These are phyloP conservation scores for Contarinia nasturtii DNA, from an alignment of 1,140 invertebrate genomes.

Conservation along the genomic window DNA sequence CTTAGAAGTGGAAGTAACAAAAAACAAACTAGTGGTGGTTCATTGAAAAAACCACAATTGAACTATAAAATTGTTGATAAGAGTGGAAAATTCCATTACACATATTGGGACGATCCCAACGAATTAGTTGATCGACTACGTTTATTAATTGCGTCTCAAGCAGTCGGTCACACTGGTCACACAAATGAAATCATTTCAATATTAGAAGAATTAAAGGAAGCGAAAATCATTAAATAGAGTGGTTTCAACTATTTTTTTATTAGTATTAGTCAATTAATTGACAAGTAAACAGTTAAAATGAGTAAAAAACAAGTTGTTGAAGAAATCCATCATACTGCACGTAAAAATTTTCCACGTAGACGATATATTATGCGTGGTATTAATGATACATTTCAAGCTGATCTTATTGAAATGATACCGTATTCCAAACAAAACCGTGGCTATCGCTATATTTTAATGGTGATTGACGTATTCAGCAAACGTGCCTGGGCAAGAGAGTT, in stretches of 20 bases:
- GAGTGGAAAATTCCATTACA: slow-evolving; percentile 11
- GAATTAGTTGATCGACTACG: slow-evolving; percentile 18
- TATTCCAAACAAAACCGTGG: slow-evolving; percentile 19
- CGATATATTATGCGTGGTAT: slow-evolving; percentile 16
- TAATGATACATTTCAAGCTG: slow-evolving; percentile 24
- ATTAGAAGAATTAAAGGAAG: slow-evolving; percentile 5
- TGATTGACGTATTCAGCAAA: slow-evolving; percentile 28
- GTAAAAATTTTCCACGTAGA: slow-evolving; percentile 19
- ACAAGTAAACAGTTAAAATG: too few relatives aligned
- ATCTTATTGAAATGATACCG: slow-evolving; percentile 21
- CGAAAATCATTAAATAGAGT: slow-evolving; percentile 3
- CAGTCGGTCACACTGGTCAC: slow-evolving; percentile 15
- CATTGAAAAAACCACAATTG: too few relatives aligned
- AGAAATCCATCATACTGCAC: slow-evolving; percentile 19
- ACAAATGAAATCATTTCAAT: slow-evolving; percentile 21
- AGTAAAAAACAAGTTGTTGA: slow-evolving; percentile 9
- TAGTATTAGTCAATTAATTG: too few relatives aligned
- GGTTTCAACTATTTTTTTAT: too few relatives aligned
- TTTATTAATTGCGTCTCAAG: slow-evolving; percentile 16
- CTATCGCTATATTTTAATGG: slow-evolving; percentile 24
- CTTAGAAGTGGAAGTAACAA: too few relatives aligned
- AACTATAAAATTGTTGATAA: too few relatives aligned
- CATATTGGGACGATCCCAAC: slow-evolving; percentile 22
- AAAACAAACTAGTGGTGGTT: too few relatives aligned
- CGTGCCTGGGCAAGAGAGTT: slow-evolving; percentile 24